phyloP scores from a whole-genome alignment of 2,888 invertebrate species.

The Hyalella azteca region DNA sequence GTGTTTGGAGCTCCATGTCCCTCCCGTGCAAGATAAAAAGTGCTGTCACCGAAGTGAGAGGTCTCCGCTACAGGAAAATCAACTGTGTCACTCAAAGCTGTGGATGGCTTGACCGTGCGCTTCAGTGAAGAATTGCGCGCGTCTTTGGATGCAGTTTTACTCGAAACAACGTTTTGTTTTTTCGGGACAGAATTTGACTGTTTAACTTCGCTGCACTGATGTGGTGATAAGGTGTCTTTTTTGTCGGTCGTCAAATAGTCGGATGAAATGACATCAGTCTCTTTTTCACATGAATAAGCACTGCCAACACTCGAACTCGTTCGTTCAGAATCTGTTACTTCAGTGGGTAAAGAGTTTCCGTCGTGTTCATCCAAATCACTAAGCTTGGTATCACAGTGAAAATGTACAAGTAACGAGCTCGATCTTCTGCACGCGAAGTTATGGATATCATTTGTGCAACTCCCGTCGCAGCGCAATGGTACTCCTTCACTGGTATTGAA shows the following conservation, averaged over 20 bases:
- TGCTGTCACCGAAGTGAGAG: background rate
- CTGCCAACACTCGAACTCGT: background rate
- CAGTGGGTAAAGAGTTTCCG: no score
- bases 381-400: background rate
- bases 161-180: no score
- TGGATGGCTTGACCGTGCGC: background rate
- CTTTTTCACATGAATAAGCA: no score
- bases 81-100: background rate
- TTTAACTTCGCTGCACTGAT: no score
- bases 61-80: background rate
- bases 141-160: no score
- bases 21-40: background rate
- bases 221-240: no score
- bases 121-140: no score
- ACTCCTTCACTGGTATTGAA: no score
- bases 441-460: background rate
- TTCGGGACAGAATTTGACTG: no score
- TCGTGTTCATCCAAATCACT: background rate
- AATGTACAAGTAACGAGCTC: background rate
- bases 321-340: background rate
- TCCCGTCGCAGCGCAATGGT: slow-evolving; percentile 20
- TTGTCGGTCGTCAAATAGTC: no score
- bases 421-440: slow-evolving; percentile 1
- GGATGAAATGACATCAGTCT: no score
- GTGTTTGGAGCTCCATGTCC: no score